phyloP scores from a whole-genome alignment of 2,888 invertebrate genomes.

The Mimumesa dahlbomi region DNA sequence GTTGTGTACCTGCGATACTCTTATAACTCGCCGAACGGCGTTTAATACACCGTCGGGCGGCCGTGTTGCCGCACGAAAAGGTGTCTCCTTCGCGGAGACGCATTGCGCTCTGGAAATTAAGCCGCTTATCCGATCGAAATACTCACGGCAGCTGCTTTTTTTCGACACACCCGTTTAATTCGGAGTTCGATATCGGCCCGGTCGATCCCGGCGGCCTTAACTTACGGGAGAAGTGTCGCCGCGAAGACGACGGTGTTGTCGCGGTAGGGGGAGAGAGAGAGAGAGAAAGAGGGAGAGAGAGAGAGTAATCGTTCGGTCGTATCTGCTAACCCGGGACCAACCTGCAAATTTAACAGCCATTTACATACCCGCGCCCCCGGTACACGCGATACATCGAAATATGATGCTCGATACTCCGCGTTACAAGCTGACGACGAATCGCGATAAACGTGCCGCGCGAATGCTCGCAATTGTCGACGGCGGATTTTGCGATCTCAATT shows the following conservation, averaged over 20 bases:
- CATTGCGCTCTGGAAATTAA: constrained; percentile 54
- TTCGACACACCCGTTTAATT: constrained; percentile 62
- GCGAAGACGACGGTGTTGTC: constrained; percentile 37
- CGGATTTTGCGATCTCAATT: not conserved
- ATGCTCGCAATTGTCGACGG: too few relatives aligned
- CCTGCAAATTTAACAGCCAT: constrained; percentile 33
- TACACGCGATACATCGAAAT: constrained; percentile 18
- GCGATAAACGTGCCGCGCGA: not conserved
- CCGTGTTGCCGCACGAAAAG: constrained; percentile 48
- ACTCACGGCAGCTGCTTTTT: constrained; percentile 56
- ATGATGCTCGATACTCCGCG: constrained; percentile 26
- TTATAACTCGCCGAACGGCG: constrained; percentile 21
- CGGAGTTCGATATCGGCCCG: constrained; percentile 47
- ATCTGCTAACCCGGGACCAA: constrained; percentile 50
- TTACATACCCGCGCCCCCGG: constrained; percentile 32
- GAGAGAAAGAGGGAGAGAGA: too few relatives aligned
- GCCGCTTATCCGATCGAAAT: constrained; percentile 60
- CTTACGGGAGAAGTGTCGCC: constrained; percentile 52
- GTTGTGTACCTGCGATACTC: too few relatives aligned
- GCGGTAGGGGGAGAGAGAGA: too few relatives aligned
- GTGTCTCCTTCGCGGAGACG: constrained; percentile 45
- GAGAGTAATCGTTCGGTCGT: constrained; percentile 48
- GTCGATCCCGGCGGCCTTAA: constrained; percentile 41
- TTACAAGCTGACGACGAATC: not conserved
- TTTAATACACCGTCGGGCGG: constrained; percentile 32